Percentiles rank a stretch among this genome's conserved stretches.
Conservation (phyloP, 2,888 invertebrate genomes). For the Clusia tigrina region DNA sequence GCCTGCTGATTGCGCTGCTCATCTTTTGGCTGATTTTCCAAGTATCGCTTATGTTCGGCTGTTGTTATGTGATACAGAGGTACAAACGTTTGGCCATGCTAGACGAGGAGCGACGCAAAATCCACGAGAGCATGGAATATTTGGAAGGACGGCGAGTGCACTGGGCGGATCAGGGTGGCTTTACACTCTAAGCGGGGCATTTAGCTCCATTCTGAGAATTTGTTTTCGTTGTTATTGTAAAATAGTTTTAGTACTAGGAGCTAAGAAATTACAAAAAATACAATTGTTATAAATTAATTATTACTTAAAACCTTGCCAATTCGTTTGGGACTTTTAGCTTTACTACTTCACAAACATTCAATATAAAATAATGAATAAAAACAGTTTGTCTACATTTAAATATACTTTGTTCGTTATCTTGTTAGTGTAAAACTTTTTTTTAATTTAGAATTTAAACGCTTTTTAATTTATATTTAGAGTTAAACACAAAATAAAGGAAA, state of each 20-base stretch:
- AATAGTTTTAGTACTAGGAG: not conserved
- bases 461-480: no score
- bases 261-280: not conserved
- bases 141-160: slow-evolving; percentile 74
- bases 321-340: no score
- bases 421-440: no score
- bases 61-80: slow-evolving; percentile 67
- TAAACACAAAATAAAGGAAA: no score
- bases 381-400: no score
- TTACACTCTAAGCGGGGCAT: slow-evolving; percentile 47
- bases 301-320: not conserved
- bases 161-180: slow-evolving; percentile 70
- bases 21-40: slow-evolving; percentile 71
- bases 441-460: no score
- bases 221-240: slow-evolving; percentile 5
- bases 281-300: not conserved
- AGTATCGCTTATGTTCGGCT: slow-evolving; percentile 67
- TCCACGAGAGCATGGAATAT: slow-evolving; percentile 73
- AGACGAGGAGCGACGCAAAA: slow-evolving; percentile 64
- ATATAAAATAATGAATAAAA: no score
- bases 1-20: slow-evolving; percentile 72
- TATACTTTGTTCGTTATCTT: no score
- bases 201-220: not conserved
- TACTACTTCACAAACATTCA: no score
- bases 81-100: slow-evolving; percentile 67